Evolutionary conservation across 2,113 vertebrate genomes (phyloP).

Genomic region (Plecturocebus donacophilus): DNA sequence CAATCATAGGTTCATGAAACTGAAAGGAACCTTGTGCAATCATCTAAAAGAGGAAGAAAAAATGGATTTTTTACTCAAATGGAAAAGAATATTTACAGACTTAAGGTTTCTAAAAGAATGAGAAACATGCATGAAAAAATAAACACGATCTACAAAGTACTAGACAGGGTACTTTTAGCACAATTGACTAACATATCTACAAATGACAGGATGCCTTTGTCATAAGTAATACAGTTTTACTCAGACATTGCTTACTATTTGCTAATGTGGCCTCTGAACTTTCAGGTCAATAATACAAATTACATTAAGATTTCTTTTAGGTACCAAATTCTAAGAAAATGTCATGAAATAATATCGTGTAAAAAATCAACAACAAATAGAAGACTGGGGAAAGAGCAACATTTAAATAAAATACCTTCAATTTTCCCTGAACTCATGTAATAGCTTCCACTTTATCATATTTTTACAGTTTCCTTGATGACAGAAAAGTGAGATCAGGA

Average conservation of each 20-base stretch:
- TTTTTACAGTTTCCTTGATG: conserved; percentile 50
- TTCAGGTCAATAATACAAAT: conserved; percentile 65
- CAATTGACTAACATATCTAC: conserved; percentile 23
- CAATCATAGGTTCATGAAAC: neutral
- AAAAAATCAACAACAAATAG: conserved; percentile 45
- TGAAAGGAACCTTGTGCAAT: neutral
- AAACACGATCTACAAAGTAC: conserved; percentile 11
- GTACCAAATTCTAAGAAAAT: conserved; percentile 64
- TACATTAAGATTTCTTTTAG: conserved; percentile 51
- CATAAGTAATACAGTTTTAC: conserved; percentile 67
- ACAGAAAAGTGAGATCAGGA: conserved; percentile 28
- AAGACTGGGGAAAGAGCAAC: neutral
- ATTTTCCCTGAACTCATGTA: conserved; percentile 60
- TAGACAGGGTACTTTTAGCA: conserved; percentile 1
- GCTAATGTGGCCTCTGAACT: conserved; percentile 51
- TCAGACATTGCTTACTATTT: conserved; percentile 51
- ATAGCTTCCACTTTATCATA: conserved; percentile 54
- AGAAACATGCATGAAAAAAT: conserved; percentile 33
- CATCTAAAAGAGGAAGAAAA: neutral
- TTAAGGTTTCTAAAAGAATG: neutral
- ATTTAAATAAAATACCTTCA: conserved; percentile 71
- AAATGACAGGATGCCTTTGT: conserved; percentile 48
- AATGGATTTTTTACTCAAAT: conserved; percentile 17
- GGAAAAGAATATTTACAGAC: neutral
- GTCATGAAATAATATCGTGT: conserved; percentile 30